Evolutionary conservation across 1,140 invertebrate genomes (phyloP).

Genomic region (Solen grandis): DNA sequence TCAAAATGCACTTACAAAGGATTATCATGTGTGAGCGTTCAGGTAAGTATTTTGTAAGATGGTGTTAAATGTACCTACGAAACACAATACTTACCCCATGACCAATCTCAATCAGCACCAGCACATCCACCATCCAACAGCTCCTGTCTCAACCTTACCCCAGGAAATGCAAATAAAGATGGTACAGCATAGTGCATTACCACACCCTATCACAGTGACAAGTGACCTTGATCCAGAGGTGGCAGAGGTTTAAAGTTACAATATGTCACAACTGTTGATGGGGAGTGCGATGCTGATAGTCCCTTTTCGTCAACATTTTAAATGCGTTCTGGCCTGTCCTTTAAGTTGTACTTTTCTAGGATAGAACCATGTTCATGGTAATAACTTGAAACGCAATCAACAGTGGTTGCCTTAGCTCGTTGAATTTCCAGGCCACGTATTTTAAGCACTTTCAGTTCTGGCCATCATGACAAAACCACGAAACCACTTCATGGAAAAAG

Average conservation of each 20-base stretch:
- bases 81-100: slow-evolving; percentile 27
- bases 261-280: slow-evolving; percentile 23
- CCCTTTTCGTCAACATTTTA: too few species aligned
- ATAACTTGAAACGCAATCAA: slow-evolving; percentile 2
- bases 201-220: slow-evolving; percentile 79
- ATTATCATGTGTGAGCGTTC: slow-evolving; percentile 8
- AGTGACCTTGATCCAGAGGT: slow-evolving; percentile 77
- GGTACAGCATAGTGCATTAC: slow-evolving; percentile 76
- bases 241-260: slow-evolving; percentile 66
- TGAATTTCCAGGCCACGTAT: slow-evolving; percentile 13
- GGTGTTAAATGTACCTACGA: slow-evolving; percentile 11
- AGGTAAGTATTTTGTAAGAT: too few species aligned
- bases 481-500: slow-evolving; percentile 26
- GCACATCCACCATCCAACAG: too few species aligned
- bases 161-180: slow-evolving; percentile 79
- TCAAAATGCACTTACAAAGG: slow-evolving; percentile 16
- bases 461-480: slow-evolving; percentile 5
- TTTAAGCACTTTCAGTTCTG: slow-evolving; percentile 16
- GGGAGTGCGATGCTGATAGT: slow-evolving; percentile 75
- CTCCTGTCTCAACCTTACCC: slow-evolving; percentile 72
- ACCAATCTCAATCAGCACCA: slow-evolving; percentile 35
- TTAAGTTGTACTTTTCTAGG: slow-evolving; percentile 57
- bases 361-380: slow-evolving; percentile 28
- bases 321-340: too few species aligned
- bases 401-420: too few species aligned